Conservation (phyloP, 1,140 invertebrate species). For the Heliconius hewitsoni region DNA sequence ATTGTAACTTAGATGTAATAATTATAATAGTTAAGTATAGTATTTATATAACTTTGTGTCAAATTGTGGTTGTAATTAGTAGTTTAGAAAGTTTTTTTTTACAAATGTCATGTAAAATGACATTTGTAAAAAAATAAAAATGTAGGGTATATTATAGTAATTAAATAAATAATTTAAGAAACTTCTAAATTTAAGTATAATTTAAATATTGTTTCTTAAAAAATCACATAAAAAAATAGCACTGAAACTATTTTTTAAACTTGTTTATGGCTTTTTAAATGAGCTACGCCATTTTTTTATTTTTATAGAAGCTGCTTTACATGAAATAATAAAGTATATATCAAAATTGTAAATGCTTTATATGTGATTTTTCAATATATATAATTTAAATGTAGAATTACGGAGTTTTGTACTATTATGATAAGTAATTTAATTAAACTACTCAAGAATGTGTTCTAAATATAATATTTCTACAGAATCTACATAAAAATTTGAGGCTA, state of each 20-base stretch:
- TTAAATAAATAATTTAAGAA: background rate
- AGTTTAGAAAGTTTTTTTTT: background rate
- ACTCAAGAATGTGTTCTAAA: background rate
- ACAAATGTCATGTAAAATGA: background rate
- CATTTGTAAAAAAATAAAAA: no score
- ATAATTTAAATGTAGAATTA: background rate
- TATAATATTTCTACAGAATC: background rate
- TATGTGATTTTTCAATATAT: no score
- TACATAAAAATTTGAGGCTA: background rate
- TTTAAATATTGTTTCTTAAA: no score
- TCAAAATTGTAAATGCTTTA: no score
- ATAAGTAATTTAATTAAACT: background rate
- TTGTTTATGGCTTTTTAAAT: no score
- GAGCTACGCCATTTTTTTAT: background rate
- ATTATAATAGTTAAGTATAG: no score
- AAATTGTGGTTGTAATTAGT: background rate
- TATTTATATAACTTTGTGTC: constrained; percentile 6
- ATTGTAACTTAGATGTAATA: no score
- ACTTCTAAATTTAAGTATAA: no score
- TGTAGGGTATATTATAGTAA: background rate
- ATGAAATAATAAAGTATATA: no score
- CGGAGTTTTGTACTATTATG: background rate
- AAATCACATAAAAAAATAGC: no score
- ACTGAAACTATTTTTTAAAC: no score
- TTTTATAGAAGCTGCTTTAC: no score